Evolutionary conservation across 2,797 vertebrate genomes (phyloP).

Genomic region (Myotis planiceps): DNA sequence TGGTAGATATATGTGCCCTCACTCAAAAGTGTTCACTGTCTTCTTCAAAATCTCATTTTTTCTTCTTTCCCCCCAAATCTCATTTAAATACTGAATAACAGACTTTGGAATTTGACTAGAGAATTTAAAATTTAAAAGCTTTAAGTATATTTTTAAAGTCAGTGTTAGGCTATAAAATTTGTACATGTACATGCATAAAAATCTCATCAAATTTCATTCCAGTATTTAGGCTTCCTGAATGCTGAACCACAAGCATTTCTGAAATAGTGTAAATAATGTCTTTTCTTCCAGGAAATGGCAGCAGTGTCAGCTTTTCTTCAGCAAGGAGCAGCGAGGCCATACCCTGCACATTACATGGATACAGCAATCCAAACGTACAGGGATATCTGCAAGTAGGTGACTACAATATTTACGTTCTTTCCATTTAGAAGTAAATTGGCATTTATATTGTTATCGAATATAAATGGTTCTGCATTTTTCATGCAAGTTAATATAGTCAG

Average conservation of each 20-base stretch:
- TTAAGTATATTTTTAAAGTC: not conserved
- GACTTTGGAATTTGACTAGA: not conserved
- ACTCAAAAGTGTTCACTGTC: not conserved
- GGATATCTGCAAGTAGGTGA: constrained; percentile 96
- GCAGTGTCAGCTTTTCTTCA: constrained; percentile 97
- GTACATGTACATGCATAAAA: not conserved
- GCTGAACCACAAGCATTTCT: not conserved
- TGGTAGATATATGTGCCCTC: not conserved
- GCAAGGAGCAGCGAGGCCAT: constrained; percentile 93
- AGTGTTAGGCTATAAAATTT: not conserved
- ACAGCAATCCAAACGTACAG: constrained; percentile 97
- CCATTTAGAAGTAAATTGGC: not conserved
- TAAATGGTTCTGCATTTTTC: not conserved
- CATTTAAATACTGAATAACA: not conserved
- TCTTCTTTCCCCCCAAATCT: not conserved
- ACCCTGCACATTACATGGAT: constrained; percentile 99
- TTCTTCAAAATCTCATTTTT: not conserved
- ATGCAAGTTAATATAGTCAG: not conserved
- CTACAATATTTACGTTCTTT: not conserved
- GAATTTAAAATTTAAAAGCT: constrained; percentile 26
- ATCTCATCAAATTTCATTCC: not conserved
- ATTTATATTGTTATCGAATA: not conserved
- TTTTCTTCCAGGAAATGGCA: constrained; percentile 95
- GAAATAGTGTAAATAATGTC: not conserved
- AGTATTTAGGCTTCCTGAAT: not conserved